Evolutionary conservation across 2,888 invertebrate species (phyloP).

Genomic region (Dasysyrphus tricinctus): DNA sequence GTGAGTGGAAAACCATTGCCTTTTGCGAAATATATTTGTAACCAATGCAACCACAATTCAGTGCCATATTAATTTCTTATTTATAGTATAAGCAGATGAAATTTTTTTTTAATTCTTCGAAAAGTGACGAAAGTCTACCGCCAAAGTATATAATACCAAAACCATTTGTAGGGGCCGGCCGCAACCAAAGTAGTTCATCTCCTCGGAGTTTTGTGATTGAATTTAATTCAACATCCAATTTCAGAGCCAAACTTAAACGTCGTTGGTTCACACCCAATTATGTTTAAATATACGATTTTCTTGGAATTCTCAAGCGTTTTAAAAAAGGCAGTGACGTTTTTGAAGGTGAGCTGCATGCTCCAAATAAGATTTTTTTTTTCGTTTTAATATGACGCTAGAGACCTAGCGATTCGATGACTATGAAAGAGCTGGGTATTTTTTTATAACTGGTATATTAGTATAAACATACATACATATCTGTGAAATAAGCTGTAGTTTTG

Average conservation of each 20-base stretch:
- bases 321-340: conserved; percentile 33
- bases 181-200: conserved; percentile 5
- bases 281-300: conserved; percentile 28
- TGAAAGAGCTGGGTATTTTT: background rate
- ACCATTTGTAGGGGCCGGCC: background rate
- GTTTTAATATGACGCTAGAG: conserved; percentile 5
- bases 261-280: conserved; percentile 53
- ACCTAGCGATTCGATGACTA: background rate
- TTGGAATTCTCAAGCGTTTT: conserved; percentile 29
- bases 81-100: conserved; percentile 10
- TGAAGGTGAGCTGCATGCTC: conserved; percentile 65
- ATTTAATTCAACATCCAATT: conserved; percentile 14
- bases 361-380: conserved; percentile 43
- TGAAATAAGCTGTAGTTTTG: background rate
- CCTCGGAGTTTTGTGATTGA: conserved; percentile 4
- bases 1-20: conserved; percentile 29
- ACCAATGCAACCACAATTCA: conserved; percentile 29
- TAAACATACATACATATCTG: background rate
- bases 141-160: conserved; percentile 12
- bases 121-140: conserved; percentile 22
- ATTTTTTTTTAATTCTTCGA: background rate
- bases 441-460: background rate
- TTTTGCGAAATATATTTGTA: conserved; percentile 21
- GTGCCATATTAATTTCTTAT: conserved; percentile 40
- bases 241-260: conserved; percentile 3